phyloP scores from a whole-genome alignment of 2,797 vertebrate species.

The Pterois miles region DNA sequence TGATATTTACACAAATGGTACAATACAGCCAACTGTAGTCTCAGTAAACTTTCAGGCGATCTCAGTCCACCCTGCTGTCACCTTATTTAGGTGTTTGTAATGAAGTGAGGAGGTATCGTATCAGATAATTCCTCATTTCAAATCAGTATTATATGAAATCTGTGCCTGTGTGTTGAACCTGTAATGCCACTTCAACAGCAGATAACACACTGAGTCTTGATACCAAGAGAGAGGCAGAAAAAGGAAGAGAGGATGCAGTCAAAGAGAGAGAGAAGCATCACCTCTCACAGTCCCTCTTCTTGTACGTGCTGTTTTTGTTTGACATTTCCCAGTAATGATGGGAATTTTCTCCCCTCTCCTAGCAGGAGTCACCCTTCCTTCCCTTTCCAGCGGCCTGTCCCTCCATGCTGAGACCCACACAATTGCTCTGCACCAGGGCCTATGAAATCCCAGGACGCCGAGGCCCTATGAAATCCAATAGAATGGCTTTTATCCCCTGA shows the following conservation, averaged over 20 bases:
- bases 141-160: no score
- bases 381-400: constrained; percentile 35
- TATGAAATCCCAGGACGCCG: constrained; percentile 58
- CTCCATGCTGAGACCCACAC: constrained; percentile 54
- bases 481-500: constrained; percentile 93
- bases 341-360: constrained; percentile 59
- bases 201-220: constrained; percentile 15
- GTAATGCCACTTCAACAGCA: neutral
- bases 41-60: no score
- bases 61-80: no score
- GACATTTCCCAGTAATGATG: constrained; percentile 71
- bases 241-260: neutral
- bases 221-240: neutral
- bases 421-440: constrained; percentile 38
- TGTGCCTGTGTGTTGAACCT: neutral
- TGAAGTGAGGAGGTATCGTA: no score
- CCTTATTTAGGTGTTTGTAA: no score
- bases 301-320: constrained; percentile 59
- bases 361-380: constrained; percentile 40
- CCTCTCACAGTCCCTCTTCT: constrained; percentile 33
- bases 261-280: constrained; percentile 24
- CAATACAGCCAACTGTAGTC: no score
- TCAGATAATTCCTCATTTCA: no score
- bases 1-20: no score
- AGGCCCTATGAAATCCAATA: constrained; percentile 83